Percentiles rank a stretch among this genome's conserved stretches.
phyloP scores from a whole-genome alignment of 64 coral and sea anemone species.

The Stylophora pistillata region DNA sequence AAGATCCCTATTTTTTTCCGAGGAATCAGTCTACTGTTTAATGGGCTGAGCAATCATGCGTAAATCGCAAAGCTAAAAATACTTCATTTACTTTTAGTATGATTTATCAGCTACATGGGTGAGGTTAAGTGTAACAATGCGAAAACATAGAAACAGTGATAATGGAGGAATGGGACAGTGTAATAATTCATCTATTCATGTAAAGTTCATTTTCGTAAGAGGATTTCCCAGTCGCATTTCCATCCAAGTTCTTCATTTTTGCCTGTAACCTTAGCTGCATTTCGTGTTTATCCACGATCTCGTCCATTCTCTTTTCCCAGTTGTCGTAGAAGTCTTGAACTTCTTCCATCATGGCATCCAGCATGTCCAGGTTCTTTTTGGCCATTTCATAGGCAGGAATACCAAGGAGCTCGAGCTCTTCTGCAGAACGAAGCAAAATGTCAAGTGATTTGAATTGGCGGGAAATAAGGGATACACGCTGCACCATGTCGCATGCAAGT shows the following conservation, averaged over 20 bases:
- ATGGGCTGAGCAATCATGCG: too few relatives aligned
- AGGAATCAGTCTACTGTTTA: too few relatives aligned
- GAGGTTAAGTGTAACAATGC: neutral
- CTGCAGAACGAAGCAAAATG: conserved; percentile 35
- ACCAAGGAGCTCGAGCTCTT: conserved; percentile 82
- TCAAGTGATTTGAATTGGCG: neutral
- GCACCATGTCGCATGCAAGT: too few relatives aligned
- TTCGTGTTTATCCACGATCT: conserved; percentile 72
- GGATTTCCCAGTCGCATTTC: neutral
- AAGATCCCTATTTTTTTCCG: too few relatives aligned
- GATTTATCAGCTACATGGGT: too few relatives aligned
- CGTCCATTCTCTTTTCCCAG: conserved; percentile 81
- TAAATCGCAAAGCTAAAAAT: too few relatives aligned
- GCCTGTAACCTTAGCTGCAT: conserved; percentile 68
- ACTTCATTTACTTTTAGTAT: too few relatives aligned
- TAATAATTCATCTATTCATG: neutral
- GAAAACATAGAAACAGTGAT: neutral
- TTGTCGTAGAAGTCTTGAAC: conserved; percentile 90
- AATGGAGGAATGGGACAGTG: neutral
- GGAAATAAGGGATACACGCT: too few relatives aligned
- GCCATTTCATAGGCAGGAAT: conserved; percentile 85
- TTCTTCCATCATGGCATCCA: conserved; percentile 90
- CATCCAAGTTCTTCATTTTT: conserved; percentile 21
- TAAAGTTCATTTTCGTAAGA: too few relatives aligned
- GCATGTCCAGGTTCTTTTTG: conserved; percentile 86